phyloP scores from a whole-genome alignment of 2,888 invertebrate genomes.

The Epistrophella euchroma region DNA sequence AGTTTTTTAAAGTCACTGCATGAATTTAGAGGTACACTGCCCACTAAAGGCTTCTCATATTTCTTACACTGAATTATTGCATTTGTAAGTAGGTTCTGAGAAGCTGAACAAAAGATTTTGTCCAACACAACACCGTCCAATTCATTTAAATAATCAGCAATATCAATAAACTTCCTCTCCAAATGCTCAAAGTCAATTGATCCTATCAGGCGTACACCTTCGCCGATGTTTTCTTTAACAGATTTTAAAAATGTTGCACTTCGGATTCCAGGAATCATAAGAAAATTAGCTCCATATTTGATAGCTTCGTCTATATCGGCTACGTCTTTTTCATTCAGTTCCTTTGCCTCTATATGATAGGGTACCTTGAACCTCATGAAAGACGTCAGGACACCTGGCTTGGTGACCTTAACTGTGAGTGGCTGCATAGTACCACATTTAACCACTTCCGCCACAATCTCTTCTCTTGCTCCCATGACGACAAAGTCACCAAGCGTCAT shows the following conservation, averaged over 20 bases:
- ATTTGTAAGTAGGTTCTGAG: slow-evolving; percentile 78
- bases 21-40: slow-evolving; percentile 80
- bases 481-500: slow-evolving; percentile 79
- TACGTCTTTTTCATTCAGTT: slow-evolving; percentile 76
- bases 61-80: slow-evolving; percentile 78
- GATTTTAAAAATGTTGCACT: slow-evolving; percentile 78
- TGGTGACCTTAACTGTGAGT: slow-evolving; percentile 79
- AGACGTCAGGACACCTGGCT: slow-evolving; percentile 79
- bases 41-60: slow-evolving; percentile 81
- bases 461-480: slow-evolving; percentile 16
- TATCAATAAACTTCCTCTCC: slow-evolving; percentile 79
- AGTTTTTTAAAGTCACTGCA: slow-evolving; percentile 81
- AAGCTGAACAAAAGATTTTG: slow-evolving; percentile 78
- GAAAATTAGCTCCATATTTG: slow-evolving; percentile 78
- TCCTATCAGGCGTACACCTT: slow-evolving; percentile 79
- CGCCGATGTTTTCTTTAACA: slow-evolving; percentile 75
- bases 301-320: slow-evolving; percentile 79
- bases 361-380: slow-evolving; percentile 81
- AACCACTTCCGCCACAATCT: slow-evolving; percentile 71
- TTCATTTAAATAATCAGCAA: slow-evolving; percentile 79
- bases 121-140: slow-evolving; percentile 81
- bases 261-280: slow-evolving; percentile 80
- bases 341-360: slow-evolving; percentile 73
- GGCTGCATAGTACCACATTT: slow-evolving; percentile 77
- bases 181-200: slow-evolving; percentile 79